A percentile compares a stretch with the other conserved stretches of the same genome.
Evolutionary conservation across 2,113 vertebrate species (phyloP).

Genomic region (Leiothrix lutea): DNA sequence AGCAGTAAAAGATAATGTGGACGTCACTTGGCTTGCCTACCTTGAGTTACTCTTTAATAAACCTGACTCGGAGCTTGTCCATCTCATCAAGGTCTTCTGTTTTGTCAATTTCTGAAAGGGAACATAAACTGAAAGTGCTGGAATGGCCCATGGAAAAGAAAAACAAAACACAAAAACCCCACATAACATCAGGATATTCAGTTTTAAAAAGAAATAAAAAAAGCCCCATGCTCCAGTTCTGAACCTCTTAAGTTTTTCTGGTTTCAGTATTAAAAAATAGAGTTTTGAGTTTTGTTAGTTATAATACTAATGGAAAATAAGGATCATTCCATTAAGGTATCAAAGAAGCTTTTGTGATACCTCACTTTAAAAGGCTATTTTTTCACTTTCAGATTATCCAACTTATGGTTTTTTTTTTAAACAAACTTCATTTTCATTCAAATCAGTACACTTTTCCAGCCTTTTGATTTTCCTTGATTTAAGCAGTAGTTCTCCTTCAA

Average conservation of each 20-base stretch:
- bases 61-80: background rate
- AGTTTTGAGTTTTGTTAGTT: background rate
- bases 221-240: background rate
- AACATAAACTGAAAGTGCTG: background rate
- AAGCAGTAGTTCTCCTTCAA: background rate
- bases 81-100: background rate
- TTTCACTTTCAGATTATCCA: background rate
- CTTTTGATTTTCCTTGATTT: background rate
- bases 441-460: background rate
- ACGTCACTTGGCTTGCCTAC: background rate
- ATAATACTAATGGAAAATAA: background rate
- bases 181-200: background rate
- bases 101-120: background rate
- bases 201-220: background rate
- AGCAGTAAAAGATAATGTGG: background rate
- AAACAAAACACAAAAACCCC: rapidly evolving
- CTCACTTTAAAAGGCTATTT: background rate
- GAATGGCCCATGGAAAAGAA: background rate
- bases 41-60: background rate
- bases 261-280: background rate
- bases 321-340: background rate
- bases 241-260: background rate
- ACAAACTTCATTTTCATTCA: background rate
- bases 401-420: background rate
- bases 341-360: background rate